phyloP scores from a whole-genome alignment of 2,888 invertebrate genomes.

The Hoplodrina blanda region DNA sequence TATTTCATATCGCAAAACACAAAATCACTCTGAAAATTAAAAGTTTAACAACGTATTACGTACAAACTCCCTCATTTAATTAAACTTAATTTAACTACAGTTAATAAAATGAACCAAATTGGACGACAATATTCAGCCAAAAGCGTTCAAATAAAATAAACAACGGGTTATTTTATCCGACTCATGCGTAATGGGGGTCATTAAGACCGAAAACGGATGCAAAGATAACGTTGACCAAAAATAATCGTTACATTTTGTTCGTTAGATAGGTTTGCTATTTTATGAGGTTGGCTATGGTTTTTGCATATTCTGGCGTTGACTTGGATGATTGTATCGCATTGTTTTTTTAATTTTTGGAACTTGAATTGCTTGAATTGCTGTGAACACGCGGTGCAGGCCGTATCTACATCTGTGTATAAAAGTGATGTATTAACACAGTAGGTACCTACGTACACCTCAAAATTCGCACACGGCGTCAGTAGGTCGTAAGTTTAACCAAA shows the following conservation, averaged over 20 bases:
- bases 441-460: no score
- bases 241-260: conserved; percentile 52
- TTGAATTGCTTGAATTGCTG: no score
- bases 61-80: conserved; percentile 10
- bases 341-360: background rate
- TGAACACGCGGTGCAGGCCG: no score
- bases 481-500: no score
- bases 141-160: conserved; percentile 55
- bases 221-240: conserved; percentile 56
- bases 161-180: conserved; percentile 53
- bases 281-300: conserved; percentile 32
- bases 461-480: no score
- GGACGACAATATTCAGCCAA: conserved; percentile 39
- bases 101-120: conserved; percentile 35
- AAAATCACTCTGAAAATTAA: background rate
- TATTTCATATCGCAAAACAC: background rate
- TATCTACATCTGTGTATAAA: no score
- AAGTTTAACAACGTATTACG: conserved; percentile 16
- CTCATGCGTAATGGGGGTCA: conserved; percentile 58
- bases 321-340: background rate
- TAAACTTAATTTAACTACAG: conserved; percentile 42
- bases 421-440: no score
- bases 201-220: conserved; percentile 56
- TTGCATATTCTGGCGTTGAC: conserved; percentile 15
- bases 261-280: conserved; percentile 36